A percentile compares a stretch with the other conserved stretches of the same genome.
phyloP scores from a whole-genome alignment of 2,797 vertebrate species.

The Apogon hyalosoma region DNA sequence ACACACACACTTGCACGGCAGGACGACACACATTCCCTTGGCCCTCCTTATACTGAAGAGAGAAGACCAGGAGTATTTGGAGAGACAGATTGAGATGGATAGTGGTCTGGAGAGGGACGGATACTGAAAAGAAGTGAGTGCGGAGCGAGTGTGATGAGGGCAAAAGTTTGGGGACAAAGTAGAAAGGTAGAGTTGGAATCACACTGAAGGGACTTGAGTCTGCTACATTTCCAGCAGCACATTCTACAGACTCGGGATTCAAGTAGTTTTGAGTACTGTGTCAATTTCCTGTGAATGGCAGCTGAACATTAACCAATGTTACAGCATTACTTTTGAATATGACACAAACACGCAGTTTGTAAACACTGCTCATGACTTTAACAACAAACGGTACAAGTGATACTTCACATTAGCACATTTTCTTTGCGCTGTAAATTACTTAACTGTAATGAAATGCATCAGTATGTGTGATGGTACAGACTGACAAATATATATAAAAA shows the following conservation, averaged over 20 bases:
- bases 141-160: not conserved
- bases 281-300: conserved; percentile 9
- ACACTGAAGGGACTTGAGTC: not conserved
- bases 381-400: not conserved
- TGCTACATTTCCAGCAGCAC: conserved; percentile 1
- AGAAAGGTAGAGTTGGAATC: not conserved
- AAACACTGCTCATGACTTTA: conserved; percentile 28
- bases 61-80: conserved; percentile 46
- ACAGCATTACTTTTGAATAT: conserved; percentile 7
- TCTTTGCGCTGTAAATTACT: no score
- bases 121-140: conserved; percentile 5
- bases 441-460: no score
- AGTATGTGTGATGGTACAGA: no score
- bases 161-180: conserved; percentile 19
- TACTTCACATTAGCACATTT: no score
- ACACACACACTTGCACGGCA: conserved; percentile 5
- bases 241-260: not conserved
- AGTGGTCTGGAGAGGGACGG: conserved; percentile 43
- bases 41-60: conserved; percentile 43
- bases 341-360: no score
- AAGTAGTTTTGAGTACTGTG: conserved; percentile 4
- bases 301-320: not conserved
- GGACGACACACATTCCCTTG: conserved; percentile 36
- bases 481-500: no score
- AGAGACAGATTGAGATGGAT: conserved; percentile 64